Base-by-base conservation (phyloP, 1,140 invertebrate species). In the Hesperophylax magnus region DNA sequence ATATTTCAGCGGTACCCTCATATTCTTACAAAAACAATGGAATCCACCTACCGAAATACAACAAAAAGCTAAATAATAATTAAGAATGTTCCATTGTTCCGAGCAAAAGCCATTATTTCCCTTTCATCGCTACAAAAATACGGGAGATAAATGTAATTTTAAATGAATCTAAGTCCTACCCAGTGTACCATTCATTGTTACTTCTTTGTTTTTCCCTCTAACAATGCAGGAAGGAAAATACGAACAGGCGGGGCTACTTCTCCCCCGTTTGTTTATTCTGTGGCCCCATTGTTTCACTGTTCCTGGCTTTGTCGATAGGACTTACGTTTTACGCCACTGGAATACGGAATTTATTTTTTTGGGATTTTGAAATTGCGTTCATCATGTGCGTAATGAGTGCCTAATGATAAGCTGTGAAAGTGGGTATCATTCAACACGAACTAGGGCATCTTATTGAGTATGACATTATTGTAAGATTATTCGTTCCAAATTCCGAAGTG, bases 91-190 rank as follows among this genome's bases (percentile, higher is more conserved):
- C 53, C 75, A 52, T 69, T 69, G 63, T 67, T 72, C 47, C 9
- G 9, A 18, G 34, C 39, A 18, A 67, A 72, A 58, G 67, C 20
- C 63, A 72, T 79, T 72, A 65, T 71, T 72, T 53, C 39, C 61
- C 39, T 71, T 56, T 77, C 18, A 61, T 24, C 11, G 56, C 52
- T 53, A 77, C 22, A 67, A 69, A 54, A 54, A 81, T 60, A 69
- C 76, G 63, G 17, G 65, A 71, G 78, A 81, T 69, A 72, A 81
- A 78, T 81, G 80, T 81, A 78, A 81, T 78, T 81, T 81, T 78
- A 78, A 81, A 81, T 78, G 75, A 81, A 81, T 78, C 75, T 74
- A 54, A 72, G 69, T 67, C 80, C 60, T 58, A 47, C 34, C 56
- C 76, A 72, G 31, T 76, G 60, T 77, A 52, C 56, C 56, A 54